phyloP scores from a whole-genome alignment of 2,113 vertebrate genomes.

The Holacanthus passer region DNA sequence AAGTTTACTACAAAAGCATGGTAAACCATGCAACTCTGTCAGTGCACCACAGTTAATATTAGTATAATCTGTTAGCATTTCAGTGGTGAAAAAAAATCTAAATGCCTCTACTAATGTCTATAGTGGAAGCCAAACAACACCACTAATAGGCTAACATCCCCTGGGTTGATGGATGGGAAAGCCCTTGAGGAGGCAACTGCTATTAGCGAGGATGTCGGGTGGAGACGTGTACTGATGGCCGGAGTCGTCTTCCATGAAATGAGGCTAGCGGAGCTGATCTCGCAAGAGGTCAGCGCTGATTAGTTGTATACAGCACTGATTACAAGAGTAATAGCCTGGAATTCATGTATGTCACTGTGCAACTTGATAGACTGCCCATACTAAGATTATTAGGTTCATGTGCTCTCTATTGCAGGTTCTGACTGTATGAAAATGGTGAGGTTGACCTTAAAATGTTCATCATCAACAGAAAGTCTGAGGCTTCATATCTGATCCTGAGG shows the following conservation, averaged over 20 bases:
- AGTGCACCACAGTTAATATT: not conserved
- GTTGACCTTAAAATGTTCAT: not conserved
- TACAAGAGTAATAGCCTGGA: constrained; percentile 16
- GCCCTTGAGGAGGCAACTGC: constrained; percentile 51
- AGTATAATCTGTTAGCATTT: constrained; percentile 22
- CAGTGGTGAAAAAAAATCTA: constrained; percentile 9
- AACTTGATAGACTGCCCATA: constrained; percentile 4
- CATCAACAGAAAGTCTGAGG: not conserved
- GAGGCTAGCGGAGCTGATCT: constrained; percentile 25
- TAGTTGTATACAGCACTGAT: constrained; percentile 28
- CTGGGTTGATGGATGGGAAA: constrained; percentile 64
- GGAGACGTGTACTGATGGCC: constrained; percentile 45
- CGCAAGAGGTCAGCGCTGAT: constrained; percentile 38
- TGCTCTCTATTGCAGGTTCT: not conserved
- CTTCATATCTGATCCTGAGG: not conserved
- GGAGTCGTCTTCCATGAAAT: constrained; percentile 42
- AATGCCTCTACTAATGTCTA: constrained; percentile 53
- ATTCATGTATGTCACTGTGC: not conserved
- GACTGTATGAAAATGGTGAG: not conserved
- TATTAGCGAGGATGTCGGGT: constrained; percentile 47
- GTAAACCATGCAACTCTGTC: not conserved
- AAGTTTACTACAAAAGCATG: not conserved
- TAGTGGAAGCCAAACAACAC: constrained; percentile 28
- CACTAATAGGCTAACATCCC: constrained; percentile 58
- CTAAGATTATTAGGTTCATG: not conserved